Evolutionary conservation across 2,113 vertebrate species (phyloP), one percentile per base, ranked within the genome.

Genomic region (Struthidea cinerea): DNA sequence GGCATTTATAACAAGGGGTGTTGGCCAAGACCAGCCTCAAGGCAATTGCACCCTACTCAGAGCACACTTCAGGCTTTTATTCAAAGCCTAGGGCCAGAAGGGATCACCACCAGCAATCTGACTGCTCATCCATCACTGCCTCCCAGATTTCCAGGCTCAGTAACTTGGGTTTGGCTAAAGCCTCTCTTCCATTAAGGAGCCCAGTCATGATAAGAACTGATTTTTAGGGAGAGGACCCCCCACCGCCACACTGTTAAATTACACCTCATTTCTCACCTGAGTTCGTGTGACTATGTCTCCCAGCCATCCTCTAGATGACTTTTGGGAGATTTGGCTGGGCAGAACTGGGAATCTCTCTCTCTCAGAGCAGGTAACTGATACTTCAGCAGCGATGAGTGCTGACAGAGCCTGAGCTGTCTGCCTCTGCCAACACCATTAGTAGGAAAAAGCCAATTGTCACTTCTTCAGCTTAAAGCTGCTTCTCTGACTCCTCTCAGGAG

Each of bases 191-290:
- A 92, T 70, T 61, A 71, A 71, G 39, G 61, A 65, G 42, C 37
- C 39, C 52, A 27, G 15, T 70, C 73, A 33, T 5, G n/a, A 8
- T 6, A 69, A 81, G 35, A 77, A 70, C 10, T 50, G 55, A 24
- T 65, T 64, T 76, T 73, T 35, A 84, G 33, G 44, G 7, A 10
- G 20, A 91, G 20, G 26, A 69, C 32, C 17, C 14, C 59, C 19
- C 44, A 42, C 13, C 1, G 1, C 44, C 46, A 69, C 3, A 80
- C 33, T 26, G 24, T 21, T 80, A 60, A 83, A 49, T 73, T 46
- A 27, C 7, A 3, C 28, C 39, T 85, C 0, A 0, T 76, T 87
- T 90, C 91, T 44, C 33, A 88, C 27, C 14, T 0, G 0, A 68
- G 42, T 73, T 65, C 86, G n/a, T 47, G 41, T 64, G 46, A 28